These are phyloP conservation scores for Drosophila ficusphila DNA, from an alignment of 1,140 invertebrate species.

Conservation along the genomic window DNA sequence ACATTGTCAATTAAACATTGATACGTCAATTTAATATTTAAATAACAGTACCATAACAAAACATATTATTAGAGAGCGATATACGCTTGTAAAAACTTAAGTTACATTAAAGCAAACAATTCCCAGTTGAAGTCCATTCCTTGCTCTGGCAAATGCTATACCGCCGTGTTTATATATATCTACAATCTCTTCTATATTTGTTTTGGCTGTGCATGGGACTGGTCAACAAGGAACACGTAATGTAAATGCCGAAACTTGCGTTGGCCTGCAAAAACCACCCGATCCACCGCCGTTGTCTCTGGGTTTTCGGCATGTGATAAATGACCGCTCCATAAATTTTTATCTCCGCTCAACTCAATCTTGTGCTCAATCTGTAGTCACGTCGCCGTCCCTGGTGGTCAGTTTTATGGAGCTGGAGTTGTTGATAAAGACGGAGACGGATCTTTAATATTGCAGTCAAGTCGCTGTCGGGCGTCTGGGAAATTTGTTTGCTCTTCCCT, in stretches of 20 bases:
- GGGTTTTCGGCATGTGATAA: conserved; percentile 63
- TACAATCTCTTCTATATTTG: not conserved
- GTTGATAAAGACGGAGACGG: not conserved
- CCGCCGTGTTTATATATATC: not conserved
- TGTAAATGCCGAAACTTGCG: not conserved
- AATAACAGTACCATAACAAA: too few relatives aligned
- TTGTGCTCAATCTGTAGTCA: conserved; percentile 55
- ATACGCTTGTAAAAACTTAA: too few relatives aligned
- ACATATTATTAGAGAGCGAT: too few relatives aligned
- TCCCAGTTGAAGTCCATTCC: too few relatives aligned
- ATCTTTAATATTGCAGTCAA: conserved; percentile 34
- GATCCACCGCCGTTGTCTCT: conserved; percentile 8
- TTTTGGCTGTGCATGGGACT: not conserved
- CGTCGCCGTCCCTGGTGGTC: conserved; percentile 45
- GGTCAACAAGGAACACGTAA: conserved; percentile 3
- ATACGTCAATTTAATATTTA: too few relatives aligned
- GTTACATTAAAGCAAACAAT: too few relatives aligned
- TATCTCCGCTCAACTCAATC: conserved; percentile 75
- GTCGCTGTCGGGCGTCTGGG: conserved; percentile 32
- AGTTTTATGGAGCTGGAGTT: conserved; percentile 53
- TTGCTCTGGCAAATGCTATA: not conserved
- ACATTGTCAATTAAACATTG: too few relatives aligned
- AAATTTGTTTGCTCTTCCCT: conserved; percentile 60
- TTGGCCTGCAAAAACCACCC: conserved; percentile 2
- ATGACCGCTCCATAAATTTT: conserved; percentile 79